Evolutionary conservation across 2,888 invertebrate species (phyloP).

Genomic region (Drosophila barbarae): DNA sequence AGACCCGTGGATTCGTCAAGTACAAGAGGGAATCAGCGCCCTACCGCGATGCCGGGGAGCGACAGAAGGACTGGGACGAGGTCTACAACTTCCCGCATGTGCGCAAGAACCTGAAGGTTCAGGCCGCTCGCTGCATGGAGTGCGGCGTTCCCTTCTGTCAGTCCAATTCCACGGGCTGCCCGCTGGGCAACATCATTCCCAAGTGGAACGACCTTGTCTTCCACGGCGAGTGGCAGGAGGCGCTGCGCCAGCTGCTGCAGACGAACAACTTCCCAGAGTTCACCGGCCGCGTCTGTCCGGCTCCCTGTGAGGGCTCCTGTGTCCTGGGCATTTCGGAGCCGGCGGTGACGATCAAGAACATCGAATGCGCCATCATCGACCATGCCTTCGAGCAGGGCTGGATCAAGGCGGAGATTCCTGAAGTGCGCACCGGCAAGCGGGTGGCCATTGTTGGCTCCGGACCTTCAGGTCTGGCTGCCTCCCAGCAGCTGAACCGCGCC

Average conservation of each 20-base stretch:
- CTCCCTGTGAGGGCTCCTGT: conserved; percentile 99
- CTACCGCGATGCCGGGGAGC: conserved; percentile 91
- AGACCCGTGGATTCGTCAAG: conserved; percentile 95
- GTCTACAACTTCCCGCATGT: conserved; percentile 94
- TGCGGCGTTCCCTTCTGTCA: conserved; percentile 99
- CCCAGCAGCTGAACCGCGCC: conserved; percentile 96
- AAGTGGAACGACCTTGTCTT: conserved; percentile 99
- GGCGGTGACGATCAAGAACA: conserved; percentile 98
- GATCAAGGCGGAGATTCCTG: conserved; percentile 91
- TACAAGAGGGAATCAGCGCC: conserved; percentile 93
- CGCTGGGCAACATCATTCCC: conserved; percentile 98
- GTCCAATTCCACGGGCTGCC: conserved; percentile 94
- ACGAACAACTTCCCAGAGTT: conserved; percentile 99
- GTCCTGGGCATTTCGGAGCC: conserved; percentile 97
- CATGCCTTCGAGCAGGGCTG: conserved; percentile 98
- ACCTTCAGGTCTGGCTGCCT: conserved; percentile 96
- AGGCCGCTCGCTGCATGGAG: conserved; percentile 98
- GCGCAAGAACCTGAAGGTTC: conserved; percentile 91
- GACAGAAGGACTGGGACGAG: conserved; percentile 97
- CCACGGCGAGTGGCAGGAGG: conserved; percentile 95
- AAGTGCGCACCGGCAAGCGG: conserved; percentile 87
- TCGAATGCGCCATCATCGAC: conserved; percentile 99
- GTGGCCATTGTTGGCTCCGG: conserved; percentile 97
- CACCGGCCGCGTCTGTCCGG: conserved; percentile 96
- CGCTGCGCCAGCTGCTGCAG: conserved; percentile 93